Percentiles rank a stretch among this genome's conserved stretches.
Conservation (phyloP, 2,888 invertebrate genomes). For the Pocota personata region DNA sequence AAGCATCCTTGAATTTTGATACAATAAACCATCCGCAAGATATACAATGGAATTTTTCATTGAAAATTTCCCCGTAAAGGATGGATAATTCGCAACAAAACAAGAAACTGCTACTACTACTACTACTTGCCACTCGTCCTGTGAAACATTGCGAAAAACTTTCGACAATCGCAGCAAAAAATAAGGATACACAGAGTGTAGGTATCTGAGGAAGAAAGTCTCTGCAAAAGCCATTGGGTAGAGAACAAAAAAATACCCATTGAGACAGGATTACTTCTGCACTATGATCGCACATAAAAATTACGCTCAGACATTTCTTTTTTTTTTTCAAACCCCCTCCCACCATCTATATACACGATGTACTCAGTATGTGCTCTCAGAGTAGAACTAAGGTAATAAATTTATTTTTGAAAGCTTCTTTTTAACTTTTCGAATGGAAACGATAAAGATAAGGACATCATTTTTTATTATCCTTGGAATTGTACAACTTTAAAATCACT, state of each 20-base stretch:
- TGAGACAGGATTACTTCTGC: constrained; percentile 56
- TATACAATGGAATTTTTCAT: constrained; percentile 63
- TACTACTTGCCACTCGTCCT: constrained; percentile 33
- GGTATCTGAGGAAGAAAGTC: constrained; percentile 5
- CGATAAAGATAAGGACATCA: constrained; percentile 57
- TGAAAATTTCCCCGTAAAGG: constrained; percentile 47
- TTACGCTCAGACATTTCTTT: constrained; percentile 13
- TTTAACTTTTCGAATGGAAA: constrained; percentile 54
- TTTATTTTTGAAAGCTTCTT: constrained; percentile 44
- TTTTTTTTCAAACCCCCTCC: not conserved
- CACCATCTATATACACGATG: not conserved
- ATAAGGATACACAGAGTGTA: not conserved
- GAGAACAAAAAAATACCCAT: not conserved
- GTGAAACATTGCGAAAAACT: constrained; percentile 55
- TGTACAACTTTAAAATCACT: constrained; percentile 65
- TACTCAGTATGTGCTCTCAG: not conserved
- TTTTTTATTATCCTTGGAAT: constrained; percentile 50
- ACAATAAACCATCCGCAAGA: constrained; percentile 63
- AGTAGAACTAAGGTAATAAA: constrained; percentile 43
- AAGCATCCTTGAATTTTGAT: constrained; percentile 54
- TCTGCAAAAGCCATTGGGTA: constrained; percentile 22
- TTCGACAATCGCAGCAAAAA: constrained; percentile 50
- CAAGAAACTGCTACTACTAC: constrained; percentile 7
- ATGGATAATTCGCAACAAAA: constrained; percentile 63
- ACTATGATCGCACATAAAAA: constrained; percentile 54